These are phyloP conservation scores for Mionectes olivaceus DNA, from an alignment of 2,797 vertebrate genomes.

Conservation along the genomic window DNA sequence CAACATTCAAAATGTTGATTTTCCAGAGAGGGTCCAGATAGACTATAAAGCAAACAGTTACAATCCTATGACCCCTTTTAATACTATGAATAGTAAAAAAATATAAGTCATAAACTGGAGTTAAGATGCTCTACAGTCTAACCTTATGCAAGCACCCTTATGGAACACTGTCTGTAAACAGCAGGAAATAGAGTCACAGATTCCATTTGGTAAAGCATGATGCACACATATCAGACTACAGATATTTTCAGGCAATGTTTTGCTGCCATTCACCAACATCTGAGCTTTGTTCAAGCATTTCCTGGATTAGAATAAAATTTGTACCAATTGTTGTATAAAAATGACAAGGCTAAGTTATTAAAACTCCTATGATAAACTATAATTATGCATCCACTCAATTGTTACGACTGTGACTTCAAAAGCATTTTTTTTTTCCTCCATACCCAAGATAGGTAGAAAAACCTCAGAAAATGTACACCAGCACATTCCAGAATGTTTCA, in stretches of 20 bases:
- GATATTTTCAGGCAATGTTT: background rate
- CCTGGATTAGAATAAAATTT: background rate
- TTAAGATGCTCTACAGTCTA: background rate
- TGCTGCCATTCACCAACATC: background rate
- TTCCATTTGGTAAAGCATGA: fast-evolving
- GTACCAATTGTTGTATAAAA: background rate
- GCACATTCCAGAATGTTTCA: background rate
- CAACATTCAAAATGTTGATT: background rate
- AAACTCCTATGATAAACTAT: background rate
- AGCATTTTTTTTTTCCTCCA: background rate
- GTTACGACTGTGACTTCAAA: background rate
- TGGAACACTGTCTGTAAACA: background rate
- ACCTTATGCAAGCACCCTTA: background rate
- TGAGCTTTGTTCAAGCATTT: background rate
- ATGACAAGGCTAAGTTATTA: background rate
- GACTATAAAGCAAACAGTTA: background rate
- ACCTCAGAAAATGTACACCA: background rate
- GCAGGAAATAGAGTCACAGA: background rate
- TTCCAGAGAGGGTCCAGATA: background rate
- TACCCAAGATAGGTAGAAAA: background rate
- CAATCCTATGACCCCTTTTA: background rate
- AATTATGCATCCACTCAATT: background rate
- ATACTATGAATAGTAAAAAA: background rate
- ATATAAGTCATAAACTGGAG: background rate
- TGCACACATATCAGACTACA: background rate